These are phyloP conservation scores for Holotrichia oblita DNA, from an alignment of 1,140 invertebrate genomes.

Conservation along the genomic window DNA sequence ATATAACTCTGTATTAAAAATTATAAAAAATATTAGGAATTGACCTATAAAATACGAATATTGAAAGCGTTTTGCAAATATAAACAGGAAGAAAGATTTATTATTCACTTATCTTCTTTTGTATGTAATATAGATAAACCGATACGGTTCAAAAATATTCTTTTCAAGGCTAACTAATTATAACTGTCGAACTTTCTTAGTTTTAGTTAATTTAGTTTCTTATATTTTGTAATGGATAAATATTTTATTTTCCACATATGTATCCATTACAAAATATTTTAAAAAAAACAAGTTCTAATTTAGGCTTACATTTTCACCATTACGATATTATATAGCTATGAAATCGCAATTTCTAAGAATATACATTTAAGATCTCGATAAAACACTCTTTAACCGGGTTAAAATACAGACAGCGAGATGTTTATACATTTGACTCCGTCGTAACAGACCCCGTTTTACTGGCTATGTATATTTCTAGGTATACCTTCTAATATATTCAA, in stretches of 20 bases:
- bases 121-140: no score
- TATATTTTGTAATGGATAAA: no score
- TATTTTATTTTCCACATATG: not conserved
- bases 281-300: not conserved
- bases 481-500: conserved; percentile 17
- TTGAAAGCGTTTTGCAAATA: no score
- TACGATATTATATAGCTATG: not conserved
- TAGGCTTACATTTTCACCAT: conserved; percentile 8
- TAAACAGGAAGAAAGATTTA: no score
- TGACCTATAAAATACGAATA: no score
- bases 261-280: not conserved
- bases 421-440: not conserved
- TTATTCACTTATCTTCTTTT: no score
- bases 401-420: conserved; percentile 12
- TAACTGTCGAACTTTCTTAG: no score
- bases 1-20: no score
- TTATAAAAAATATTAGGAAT: no score
- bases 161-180: no score
- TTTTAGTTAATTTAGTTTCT: no score
- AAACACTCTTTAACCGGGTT: conserved; percentile 16
- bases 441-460: conserved; percentile 7
- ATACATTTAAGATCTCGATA: conserved; percentile 4
- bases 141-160: no score
- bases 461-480: not conserved
- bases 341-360: conserved; percentile 21